These are phyloP conservation scores for Tortrix viridana DNA, from an alignment of 2,888 invertebrate genomes.

Conservation along the genomic window DNA sequence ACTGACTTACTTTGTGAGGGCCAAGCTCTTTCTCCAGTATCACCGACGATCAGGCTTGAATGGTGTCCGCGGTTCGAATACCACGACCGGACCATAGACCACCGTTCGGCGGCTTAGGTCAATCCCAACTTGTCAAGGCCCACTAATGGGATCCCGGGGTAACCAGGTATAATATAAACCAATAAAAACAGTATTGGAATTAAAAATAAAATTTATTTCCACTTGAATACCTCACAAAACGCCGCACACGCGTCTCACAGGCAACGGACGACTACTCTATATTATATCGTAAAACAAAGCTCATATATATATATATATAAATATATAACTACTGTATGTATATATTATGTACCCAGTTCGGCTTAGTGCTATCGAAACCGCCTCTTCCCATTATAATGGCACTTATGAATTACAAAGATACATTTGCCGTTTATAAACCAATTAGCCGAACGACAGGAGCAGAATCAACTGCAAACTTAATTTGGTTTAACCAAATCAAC, in stretches of 20 bases:
- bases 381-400: slow-evolving; percentile 17
- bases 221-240: slow-evolving; percentile 79
- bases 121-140: no score
- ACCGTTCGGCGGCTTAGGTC: no score
- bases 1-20: no score
- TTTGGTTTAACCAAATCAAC: background rate
- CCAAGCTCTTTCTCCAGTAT: no score
- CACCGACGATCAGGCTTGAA: no score
- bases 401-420: slow-evolving; percentile 5
- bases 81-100: no score
- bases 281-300: slow-evolving; percentile 74
- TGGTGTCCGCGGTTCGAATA: no score
- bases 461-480: background rate
- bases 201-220: slow-evolving; percentile 84
- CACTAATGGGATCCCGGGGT: no score
- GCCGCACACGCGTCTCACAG: slow-evolving; percentile 62
- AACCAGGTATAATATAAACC: no score
- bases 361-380: slow-evolving; percentile 39
- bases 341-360: slow-evolving; percentile 53
- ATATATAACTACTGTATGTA: slow-evolving; percentile 75
- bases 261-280: slow-evolving; percentile 66
- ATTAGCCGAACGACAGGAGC: background rate
- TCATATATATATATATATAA: slow-evolving; percentile 77
- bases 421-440: slow-evolving; percentile 2
- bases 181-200: slow-evolving; percentile 63